Base-by-base conservation (phyloP, 2,797 vertebrate genomes). In the Pagetopsis macropterus region DNA sequence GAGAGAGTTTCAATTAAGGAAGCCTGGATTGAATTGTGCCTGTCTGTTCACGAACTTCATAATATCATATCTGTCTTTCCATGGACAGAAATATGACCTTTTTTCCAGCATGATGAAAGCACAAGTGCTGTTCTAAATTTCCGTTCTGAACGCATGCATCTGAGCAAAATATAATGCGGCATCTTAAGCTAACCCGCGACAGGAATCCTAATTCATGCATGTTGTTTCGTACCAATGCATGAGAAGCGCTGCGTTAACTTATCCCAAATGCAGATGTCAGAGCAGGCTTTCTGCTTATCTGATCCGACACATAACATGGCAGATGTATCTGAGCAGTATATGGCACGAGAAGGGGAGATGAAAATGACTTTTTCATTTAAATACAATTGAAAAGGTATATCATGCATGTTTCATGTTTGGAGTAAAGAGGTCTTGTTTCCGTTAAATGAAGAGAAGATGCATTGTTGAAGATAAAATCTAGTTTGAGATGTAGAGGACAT, bases 271-370 rank as follows among this genome's bases (percentile, higher is more conserved):
- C 94, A 95, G 93, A 96, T 95, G 96, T 95, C 94, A 95, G 93
- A 82, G 94, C 94, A 70, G 94, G 89, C 92, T 93, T 92, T 93
- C 90, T 90, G 91, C 91, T 95, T 94, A 94, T 96, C 94, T 95
- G 92, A 93, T 95, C 92, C 89, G 95, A 95, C 95, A 87, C 72
- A 62, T 91, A 96, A 94, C 95, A 95, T 94, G 93, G 93, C 93
- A 95, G 91, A 95, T 95, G 93, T 88, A 90, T 92, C 92, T 88
- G 88, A 85, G 91, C 94, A 92, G 93, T 91, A 87, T 88, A 84
- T 91, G 92, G 92, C 95, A 95, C 54, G 88, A 95, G 92, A 91
- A 78, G 77, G 77, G 87, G 89, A 93, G 93, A 86, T 70, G 57
- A 75, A 82, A 85, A 87, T 44, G 60, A 85, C 64, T 64, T 60